Evolutionary conservation across 2,888 invertebrate genomes (phyloP), one percentile per base, ranked within the genome.

Genomic region (Lumbricus terrestris): DNA sequence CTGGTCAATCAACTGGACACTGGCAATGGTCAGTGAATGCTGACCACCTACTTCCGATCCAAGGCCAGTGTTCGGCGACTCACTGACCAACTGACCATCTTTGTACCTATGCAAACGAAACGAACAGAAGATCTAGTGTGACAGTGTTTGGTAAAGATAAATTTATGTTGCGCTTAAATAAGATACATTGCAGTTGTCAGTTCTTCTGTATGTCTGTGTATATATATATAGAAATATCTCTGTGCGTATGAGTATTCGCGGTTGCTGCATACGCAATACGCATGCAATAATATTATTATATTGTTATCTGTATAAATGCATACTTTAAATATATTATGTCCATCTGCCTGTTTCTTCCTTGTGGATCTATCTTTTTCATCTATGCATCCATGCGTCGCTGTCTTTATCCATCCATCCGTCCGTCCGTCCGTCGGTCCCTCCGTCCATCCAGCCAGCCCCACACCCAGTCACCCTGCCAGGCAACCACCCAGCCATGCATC

Each of bases 71-170:
- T 33, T 83, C 34, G 82, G 29, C 38, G 82, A n/a, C 20, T 29
- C 90, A 16, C 4, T 38, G 33, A 90, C 37, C 29, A 38, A 4
- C 38, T 83, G 90, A 35, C n/a, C 82, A n/a, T 90, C 90, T 34
- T 83, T 90, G 33, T 82, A 38, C 90, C 90, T 90, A 29, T 33
- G n/a, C 23, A 88, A 88, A 88, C 23, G 13, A 88, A 38, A 20
- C 6, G n/a, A n/a, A n/a, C 33, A 38, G 40, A 34, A 88, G n/a
- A 69, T 69, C 69, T n/a, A n/a, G 2, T 69, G 8, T n/a, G 4
- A 47, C 23, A 47, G 20, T 69, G 69, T 69, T 8, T n/a, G 69
- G n/a, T 69, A 8, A 69, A 69, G 1, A 69, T 3, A n/a, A 69
- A 69, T 69, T 69, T n/a, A 69, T 69, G 11, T 69, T 8, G 69